Conservation (phyloP, 2,888 invertebrate species). For the Thyatira batis region DNA sequence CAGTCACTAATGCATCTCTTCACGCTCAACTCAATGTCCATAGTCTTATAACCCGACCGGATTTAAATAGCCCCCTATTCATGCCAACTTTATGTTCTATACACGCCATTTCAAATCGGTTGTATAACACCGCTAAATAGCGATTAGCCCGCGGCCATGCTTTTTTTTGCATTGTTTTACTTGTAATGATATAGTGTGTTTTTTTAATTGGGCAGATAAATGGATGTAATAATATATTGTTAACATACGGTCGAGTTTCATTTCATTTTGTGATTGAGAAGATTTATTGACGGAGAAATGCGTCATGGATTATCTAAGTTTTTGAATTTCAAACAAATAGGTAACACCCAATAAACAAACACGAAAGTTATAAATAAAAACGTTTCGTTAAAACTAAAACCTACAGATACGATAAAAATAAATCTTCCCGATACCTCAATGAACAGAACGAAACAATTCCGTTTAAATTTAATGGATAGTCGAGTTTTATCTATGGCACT, state of each 20-base stretch:
- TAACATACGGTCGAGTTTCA: not conserved
- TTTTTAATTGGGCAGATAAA: not conserved
- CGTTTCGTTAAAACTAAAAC: slow-evolving; percentile 1
- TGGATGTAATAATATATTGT: not conserved
- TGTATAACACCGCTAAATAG: slow-evolving; percentile 42
- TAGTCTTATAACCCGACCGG: slow-evolving; percentile 33
- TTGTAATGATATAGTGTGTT: not conserved
- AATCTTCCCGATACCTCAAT: slow-evolving; percentile 1
- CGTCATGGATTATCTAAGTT: too few species aligned
- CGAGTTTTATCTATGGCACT: slow-evolving; percentile 3
- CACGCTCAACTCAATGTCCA: slow-evolving; percentile 32
- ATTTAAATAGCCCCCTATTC: slow-evolving; percentile 28
- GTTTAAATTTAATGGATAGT: slow-evolving; percentile 1
- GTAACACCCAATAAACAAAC: not conserved
- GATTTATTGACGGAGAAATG: too few species aligned
- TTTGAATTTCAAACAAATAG: not conserved
- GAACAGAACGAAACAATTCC: slow-evolving; percentile 3
- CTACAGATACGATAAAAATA: not conserved
- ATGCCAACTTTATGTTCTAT: slow-evolving; percentile 14
- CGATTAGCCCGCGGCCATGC: slow-evolving; percentile 30
- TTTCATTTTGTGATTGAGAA: not conserved
- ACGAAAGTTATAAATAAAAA: not conserved
- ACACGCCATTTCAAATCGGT: slow-evolving; percentile 37
- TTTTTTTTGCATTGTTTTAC: slow-evolving; percentile 12
- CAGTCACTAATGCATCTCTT: slow-evolving; percentile 53